Evolutionary conservation across 1,140 invertebrate species (phyloP), one percentile per base, ranked within the genome.

Genomic region (Penaeus indicus): DNA sequence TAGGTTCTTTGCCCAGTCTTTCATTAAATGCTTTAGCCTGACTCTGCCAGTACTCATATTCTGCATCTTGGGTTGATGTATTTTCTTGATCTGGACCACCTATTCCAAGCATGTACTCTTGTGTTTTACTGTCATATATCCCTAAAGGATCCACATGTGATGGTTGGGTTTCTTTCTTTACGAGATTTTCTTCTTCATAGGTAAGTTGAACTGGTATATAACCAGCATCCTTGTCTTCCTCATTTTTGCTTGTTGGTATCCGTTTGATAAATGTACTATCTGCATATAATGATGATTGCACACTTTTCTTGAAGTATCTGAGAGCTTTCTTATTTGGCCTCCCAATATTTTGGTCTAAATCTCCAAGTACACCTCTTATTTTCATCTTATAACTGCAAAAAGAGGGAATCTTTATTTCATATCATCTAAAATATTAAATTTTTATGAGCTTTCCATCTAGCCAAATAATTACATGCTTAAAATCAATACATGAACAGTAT

Each of bases 1-100:
- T 72, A 42, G 94, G 93, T 75, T 93, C 90, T 54, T 93, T 92
- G 75, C 92, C 90, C 22, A 93, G 88, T 77, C 89, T 86, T 86
- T 92, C 91, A 90, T 94, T 94, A 84, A 92, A 94, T 19, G 90
- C 90, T 42, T 91, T 91, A 18, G 92, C 92, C 89, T 92, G 92
- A n/a, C 84, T 61, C 63, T 88, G 82, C 87, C 88, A 90, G 38
- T 83, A 86, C 62, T 83, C 84, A 84, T 84, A 82, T 72, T 90
- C 89, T 25, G 69, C 79, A 63, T 80, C 88, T 25, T 79, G 32
- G 75, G 25, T 62, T 27, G 42, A 79, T 54, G 88, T 32, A n/a
- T 32, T 75, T 61, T 86, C 83, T 27, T 81, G 54, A 21, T 63
- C 67, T 7, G 38, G n/a, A 67, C 27, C 67, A 61, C 75, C 86